Evolutionary conservation across 2,113 vertebrate species (phyloP), one percentile per base, ranked within the genome.

Genomic region (Galemys pyrenaicus): DNA sequence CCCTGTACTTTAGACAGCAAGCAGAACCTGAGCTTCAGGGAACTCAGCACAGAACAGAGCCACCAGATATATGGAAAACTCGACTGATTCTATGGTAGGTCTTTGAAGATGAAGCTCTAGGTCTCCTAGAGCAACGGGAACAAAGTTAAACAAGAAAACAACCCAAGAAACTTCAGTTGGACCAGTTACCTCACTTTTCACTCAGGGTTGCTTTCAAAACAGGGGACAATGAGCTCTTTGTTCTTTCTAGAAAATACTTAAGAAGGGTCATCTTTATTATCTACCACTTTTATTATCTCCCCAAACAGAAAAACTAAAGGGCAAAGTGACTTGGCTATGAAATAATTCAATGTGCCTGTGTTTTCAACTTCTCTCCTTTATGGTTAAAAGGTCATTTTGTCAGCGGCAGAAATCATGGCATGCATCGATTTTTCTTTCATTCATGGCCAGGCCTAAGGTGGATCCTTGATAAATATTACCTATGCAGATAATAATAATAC

Each of bases 121-220:
- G n/a, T n/a, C n/a, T 77, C 65, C 64, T 32, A 77, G 83, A 65
- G 79, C 24, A 32, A 1, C 54, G 67, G 67, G 26, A n/a, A 3
- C 58, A 71, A 78, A 91, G 32, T 83, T 91, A 70, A 95, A 49
- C 35, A 60, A 85, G 67, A 77, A 77, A 95, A 60, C 32, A 79
- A 46, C 35, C 35, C 22, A n/a, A 39, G 4, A 91, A 51, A 32
- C 73, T 93, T 79, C 19, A 22, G 79, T 46, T 30, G 6, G 73
- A 60, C 44, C 58, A 70, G 22, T 54, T n/a, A 15, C 9, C 70
- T 58, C 28, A 49, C 9, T 75, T 83, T 79, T 82, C 75, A 71
- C 41, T 71, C 68, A 12, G 24, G 22, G 60, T n/a, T 80, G 71
- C 51, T 93, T 94, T 87, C 83, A 77, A 70, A 96, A 87, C 75